phyloP scores from a whole-genome alignment of 1,140 invertebrate genomes.

The Alviniconcha marisindica region DNA sequence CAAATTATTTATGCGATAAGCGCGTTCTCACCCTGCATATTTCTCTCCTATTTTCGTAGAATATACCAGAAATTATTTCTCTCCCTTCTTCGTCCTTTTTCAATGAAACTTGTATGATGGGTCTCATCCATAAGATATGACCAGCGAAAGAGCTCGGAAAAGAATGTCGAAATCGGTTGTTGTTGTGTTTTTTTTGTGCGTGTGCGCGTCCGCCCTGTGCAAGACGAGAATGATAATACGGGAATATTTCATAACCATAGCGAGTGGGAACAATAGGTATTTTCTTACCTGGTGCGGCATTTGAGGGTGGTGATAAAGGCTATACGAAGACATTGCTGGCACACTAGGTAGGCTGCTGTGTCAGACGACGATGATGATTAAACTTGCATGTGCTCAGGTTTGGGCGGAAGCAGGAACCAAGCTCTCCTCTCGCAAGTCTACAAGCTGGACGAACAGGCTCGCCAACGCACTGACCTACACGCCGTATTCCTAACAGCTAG shows the following conservation, averaged over 20 bases:
- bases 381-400: constrained; percentile 6
- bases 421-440: not conserved
- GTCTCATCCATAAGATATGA: constrained; percentile 9
- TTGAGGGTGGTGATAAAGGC: constrained; percentile 27
- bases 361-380: constrained; percentile 16
- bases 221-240: too few relatives aligned
- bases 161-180: not conserved
- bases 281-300: constrained; percentile 31
- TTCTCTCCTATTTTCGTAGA: not conserved
- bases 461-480: not conserved
- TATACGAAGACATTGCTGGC: not conserved
- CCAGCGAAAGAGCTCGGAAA: not conserved
- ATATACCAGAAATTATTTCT: constrained; percentile 8
- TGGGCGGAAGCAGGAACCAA: not conserved
- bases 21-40: not conserved
- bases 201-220: too few relatives aligned
- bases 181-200: too few relatives aligned
- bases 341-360: not conserved
- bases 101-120: not conserved
- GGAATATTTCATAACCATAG: constrained; percentile 22
- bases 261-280: not conserved
- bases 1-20: constrained; percentile 1
- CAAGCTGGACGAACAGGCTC: not conserved
- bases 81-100: not conserved
- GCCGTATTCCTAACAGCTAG: not conserved